These are phyloP conservation scores for Melanaphis sacchari DNA, from an alignment of 1,140 invertebrate genomes.

Conservation along the genomic window DNA sequence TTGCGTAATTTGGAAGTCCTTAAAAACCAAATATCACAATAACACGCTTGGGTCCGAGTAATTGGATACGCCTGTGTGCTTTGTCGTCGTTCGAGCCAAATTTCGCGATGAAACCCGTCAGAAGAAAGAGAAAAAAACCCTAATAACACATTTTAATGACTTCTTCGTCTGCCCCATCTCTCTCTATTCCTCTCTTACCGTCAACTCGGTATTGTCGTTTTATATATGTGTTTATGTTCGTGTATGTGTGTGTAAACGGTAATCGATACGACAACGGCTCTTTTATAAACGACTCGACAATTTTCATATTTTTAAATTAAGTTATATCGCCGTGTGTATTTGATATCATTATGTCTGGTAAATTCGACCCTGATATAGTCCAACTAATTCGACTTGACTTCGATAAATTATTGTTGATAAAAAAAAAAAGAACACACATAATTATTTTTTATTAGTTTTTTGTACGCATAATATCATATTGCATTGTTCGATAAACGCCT, in stretches of 20 bases:
- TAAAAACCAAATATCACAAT: neutral
- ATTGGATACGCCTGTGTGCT: constrained; percentile 7
- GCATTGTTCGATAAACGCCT: neutral
- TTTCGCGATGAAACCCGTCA: neutral
- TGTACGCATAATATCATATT: neutral
- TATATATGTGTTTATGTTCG: neutral
- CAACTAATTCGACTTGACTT: neutral
- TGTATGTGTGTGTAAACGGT: neutral
- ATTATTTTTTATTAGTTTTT: constrained; percentile 14
- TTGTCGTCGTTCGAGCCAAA: neutral
- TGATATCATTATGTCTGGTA: neutral
- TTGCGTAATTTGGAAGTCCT: constrained; percentile 41
- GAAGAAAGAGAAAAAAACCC: neutral
- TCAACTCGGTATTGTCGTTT: neutral
- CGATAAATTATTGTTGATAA: neutral
- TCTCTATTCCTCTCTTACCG: neutral
- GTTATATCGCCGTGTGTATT: neutral
- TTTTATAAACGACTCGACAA: neutral
- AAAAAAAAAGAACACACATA: neutral
- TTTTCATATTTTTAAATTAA: constrained; percentile 9
- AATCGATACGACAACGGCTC: neutral
- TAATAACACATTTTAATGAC: neutral
- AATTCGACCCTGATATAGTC: neutral
- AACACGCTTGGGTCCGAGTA: neutral
- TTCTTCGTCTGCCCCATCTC: neutral